Percentiles rank a stretch among this genome's conserved stretches.
These are phyloP conservation scores for Macrosiphum euphorbiae DNA, from an alignment of 2,888 invertebrate genomes.

Conservation along the genomic window DNA sequence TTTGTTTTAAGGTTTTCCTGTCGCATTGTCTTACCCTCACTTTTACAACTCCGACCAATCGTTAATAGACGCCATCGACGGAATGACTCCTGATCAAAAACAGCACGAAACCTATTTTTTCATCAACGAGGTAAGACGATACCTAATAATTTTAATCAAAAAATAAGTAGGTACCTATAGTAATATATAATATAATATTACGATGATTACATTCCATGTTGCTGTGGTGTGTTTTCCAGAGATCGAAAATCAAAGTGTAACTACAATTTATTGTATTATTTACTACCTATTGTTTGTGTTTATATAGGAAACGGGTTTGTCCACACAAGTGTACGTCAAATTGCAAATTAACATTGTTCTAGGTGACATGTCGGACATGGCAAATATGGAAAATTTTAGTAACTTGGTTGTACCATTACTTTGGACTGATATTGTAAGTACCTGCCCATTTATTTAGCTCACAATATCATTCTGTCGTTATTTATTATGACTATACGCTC, in stretches of 20 bases:
- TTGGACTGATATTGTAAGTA: conserved; percentile 92
- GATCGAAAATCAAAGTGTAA: background rate
- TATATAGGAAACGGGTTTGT: conserved; percentile 79
- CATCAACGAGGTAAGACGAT: conserved; percentile 80
- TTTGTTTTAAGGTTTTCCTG: conserved; percentile 79
- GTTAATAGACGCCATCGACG: conserved; percentile 78
- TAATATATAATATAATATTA: background rate
- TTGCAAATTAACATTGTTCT: conserved; percentile 91
- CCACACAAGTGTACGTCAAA: conserved; percentile 82
- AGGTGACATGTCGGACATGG: conserved; percentile 78
- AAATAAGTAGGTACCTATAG: background rate
- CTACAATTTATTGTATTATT: background rate
- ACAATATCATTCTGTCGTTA: background rate
- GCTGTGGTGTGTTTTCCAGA: background rate
- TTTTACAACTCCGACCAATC: conserved; percentile 82
- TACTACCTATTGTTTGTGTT: conserved; percentile 65
- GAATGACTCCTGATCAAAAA: conserved; percentile 76
- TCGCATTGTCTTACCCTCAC: conserved; percentile 89
- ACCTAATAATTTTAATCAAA: background rate
- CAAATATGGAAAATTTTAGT: conserved; percentile 78
- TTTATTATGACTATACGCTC: background rate
- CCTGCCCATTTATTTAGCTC: background rate
- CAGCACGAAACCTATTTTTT: conserved; percentile 80
- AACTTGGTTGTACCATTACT: conserved; percentile 83
- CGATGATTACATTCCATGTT: background rate